Conservation (phyloP, 2,888 invertebrate genomes). For the Gymnoscelis rufifasciata region DNA sequence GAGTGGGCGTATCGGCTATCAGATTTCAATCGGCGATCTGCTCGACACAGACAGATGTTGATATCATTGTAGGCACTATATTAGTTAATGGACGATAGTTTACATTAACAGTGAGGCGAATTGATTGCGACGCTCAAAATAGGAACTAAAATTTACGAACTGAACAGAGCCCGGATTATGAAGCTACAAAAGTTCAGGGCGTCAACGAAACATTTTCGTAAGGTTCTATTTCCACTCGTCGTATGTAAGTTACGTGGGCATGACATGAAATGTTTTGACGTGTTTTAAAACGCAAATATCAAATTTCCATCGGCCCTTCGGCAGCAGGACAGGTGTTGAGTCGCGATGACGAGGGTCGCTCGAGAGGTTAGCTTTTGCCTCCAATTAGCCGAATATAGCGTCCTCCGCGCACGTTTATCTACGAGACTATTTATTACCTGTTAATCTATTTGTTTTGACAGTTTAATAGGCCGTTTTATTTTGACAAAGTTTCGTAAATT, state of each 20-base stretch:
- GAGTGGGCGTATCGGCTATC: slow-evolving; percentile 61
- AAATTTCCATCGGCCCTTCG: slow-evolving; percentile 37
- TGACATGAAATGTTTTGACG: slow-evolving; percentile 48
- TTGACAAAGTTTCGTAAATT: too few relatives aligned
- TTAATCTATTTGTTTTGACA: slow-evolving; percentile 2
- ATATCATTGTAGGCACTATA: slow-evolving; percentile 19
- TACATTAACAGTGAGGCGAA: slow-evolving; percentile 9
- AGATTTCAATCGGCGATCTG: slow-evolving; percentile 56
- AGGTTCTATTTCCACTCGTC: slow-evolving; percentile 15
- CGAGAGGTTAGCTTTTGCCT: slow-evolving; percentile 35
- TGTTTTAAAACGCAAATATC: slow-evolving; percentile 42
- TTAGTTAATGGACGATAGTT: slow-evolving; percentile 14
- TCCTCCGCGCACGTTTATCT: slow-evolving; percentile 25
- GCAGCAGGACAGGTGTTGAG: slow-evolving; percentile 48
- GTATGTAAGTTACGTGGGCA: slow-evolving; percentile 12
- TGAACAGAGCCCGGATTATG: slow-evolving; percentile 2
- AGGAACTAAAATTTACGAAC: slow-evolving; percentile 4
- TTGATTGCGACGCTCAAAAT: slow-evolving; percentile 10
- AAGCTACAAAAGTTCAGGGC: slow-evolving; percentile 13
- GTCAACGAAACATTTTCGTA: slow-evolving; percentile 9
- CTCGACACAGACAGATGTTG: slow-evolving; percentile 28
- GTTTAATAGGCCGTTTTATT: too few relatives aligned
- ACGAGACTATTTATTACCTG: slow-evolving; percentile 20
- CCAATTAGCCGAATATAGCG: slow-evolving; percentile 42
- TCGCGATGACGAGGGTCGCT: slow-evolving; percentile 49